Conservation (phyloP, 1,140 invertebrate genomes). For the Pseudachorutes palmiensis region DNA sequence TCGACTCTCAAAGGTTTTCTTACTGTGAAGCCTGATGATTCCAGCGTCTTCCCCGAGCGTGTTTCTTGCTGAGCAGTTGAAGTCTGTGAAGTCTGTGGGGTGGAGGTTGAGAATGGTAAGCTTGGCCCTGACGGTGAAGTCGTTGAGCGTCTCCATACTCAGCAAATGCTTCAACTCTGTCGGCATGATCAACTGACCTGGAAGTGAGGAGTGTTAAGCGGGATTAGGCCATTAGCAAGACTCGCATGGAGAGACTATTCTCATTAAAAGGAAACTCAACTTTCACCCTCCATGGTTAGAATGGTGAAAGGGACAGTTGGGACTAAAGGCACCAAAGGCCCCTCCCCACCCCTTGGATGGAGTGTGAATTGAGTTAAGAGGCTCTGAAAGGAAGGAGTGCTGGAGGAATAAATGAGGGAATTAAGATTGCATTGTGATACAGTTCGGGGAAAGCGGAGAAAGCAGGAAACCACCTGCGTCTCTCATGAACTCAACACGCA, state of each 20-base stretch:
- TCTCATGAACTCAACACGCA: neutral
- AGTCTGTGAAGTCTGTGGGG: constrained; percentile 46
- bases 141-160: constrained; percentile 34
- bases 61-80: constrained; percentile 49
- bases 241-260: neutral
- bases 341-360: too few species aligned
- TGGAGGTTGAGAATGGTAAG: constrained; percentile 45
- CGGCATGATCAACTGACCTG: constrained; percentile 9
- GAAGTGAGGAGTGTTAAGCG: neutral
- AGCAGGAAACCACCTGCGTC: constrained; percentile 8
- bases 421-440: constrained; percentile 11
- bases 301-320: too few species aligned
- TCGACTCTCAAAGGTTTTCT: too few species aligned
- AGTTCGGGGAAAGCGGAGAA: constrained; percentile 1
- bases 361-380: neutral
- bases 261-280: neutral
- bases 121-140: constrained; percentile 43
- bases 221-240: too few species aligned
- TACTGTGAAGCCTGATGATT: constrained; percentile 46
- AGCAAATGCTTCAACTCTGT: constrained; percentile 36
- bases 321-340: too few species aligned
- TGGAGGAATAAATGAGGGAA: neutral
- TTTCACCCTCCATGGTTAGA: too few species aligned
- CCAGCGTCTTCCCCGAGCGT: constrained; percentile 45
- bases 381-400: neutral